Evolutionary conservation across 2,113 vertebrate genomes (phyloP), one percentile per base, ranked within the genome.

Genomic region (Tragulus kanchil): DNA sequence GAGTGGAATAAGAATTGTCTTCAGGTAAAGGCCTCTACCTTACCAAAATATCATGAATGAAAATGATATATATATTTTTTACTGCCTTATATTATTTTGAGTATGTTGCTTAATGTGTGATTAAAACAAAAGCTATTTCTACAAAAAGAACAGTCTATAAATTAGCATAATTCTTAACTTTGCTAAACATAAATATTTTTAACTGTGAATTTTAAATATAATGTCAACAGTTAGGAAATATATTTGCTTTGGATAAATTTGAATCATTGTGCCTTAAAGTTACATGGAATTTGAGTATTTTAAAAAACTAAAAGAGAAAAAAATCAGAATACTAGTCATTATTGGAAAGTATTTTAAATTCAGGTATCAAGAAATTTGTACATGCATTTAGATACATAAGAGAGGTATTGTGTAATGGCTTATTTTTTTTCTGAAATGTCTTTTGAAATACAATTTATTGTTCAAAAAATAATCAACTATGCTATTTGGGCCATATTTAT

Each of bases 81-180:
- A 91, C 50, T 31, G 16, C 23, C 48, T 48, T 54, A 45, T 62
- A 15, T 65, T 26, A 0, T 73, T 85, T 84, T 91, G 36, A 62
- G 17, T 65, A 59, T 4, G 54, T 8, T 62, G 25, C 3, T 3
- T 92, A 61, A 2, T 19, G 0, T 3, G 4, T 15, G 59, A 85
- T 78, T 93, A 42, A 82, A 96, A 61, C 58, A 77, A 96, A 85
- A 82, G 0, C 17, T 25, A 45, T 86, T 65, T 91, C 36, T 81
- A 50, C 1, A 73, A 42, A 54, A 85, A 82, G 9, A 84, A 36
- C 9, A 23, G 58, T 4, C 15, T 73, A 59, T 56, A 79, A 73
- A 65, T 89, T 52, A 56, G 13, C 10, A 50, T 3, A 8, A 48
- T 83, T 16, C 13, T 84, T 83, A 58, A 31, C 17, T 26, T 36